Conservation (phyloP, 2,797 vertebrate species). For the Chrysocyon brachyurus region DNA sequence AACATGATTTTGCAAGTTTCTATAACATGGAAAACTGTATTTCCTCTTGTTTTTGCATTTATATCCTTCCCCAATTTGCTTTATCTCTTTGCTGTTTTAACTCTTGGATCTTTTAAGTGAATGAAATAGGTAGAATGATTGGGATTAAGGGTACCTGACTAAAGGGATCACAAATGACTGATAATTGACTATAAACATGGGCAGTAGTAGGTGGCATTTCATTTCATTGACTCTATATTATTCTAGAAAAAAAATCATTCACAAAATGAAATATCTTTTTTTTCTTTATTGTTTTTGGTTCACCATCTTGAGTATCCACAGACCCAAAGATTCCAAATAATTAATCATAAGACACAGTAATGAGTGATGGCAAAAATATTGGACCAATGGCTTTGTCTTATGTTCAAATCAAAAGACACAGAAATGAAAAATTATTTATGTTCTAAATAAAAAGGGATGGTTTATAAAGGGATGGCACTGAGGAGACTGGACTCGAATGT, state of each 20-base stretch:
- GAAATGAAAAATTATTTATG: conserved; percentile 29
- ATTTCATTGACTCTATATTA: conserved; percentile 59
- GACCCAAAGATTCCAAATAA: background rate
- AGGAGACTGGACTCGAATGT: background rate
- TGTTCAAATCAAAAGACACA: conserved; percentile 35
- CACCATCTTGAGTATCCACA: background rate
- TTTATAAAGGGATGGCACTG: background rate
- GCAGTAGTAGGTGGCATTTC: conserved; percentile 28
- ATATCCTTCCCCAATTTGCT: background rate
- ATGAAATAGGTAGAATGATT: background rate
- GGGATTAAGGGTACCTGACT: background rate
- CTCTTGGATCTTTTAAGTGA: background rate
- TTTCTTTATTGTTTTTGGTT: background rate
- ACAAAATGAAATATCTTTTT: conserved; percentile 61
- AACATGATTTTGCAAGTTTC: conserved; percentile 41
- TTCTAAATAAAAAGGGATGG: background rate
- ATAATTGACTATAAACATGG: conserved; percentile 39
- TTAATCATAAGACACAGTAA: background rate
- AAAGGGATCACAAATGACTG: background rate
- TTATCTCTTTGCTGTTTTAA: conserved; percentile 6
- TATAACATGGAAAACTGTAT: background rate
- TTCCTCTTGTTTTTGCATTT: conserved; percentile 27
- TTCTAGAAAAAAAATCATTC: conserved; percentile 52
- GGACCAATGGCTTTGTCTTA: conserved; percentile 43
- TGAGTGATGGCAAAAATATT: conserved; percentile 43